phyloP scores from a whole-genome alignment of 1,140 invertebrate genomes.

The Adelges cooleyi region DNA sequence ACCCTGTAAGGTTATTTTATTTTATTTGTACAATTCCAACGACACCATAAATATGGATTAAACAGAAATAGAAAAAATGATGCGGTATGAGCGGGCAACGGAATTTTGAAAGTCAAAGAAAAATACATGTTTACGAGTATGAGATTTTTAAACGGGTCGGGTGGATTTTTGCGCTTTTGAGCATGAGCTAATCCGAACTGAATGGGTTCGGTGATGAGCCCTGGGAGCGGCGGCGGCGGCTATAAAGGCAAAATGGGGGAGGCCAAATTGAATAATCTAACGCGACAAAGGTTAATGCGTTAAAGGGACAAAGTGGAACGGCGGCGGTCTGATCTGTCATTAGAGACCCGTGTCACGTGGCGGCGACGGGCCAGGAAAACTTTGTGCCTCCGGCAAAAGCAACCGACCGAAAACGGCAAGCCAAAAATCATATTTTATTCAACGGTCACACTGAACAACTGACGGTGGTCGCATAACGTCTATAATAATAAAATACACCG shows the following conservation, averaged over 20 bases:
- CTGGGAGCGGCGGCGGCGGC: background rate
- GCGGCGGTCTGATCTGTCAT: conserved; percentile 23
- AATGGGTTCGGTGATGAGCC: conserved; percentile 22
- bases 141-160: too few species aligned
- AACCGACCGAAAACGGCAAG: conserved; percentile 14
- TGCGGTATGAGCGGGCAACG: too few species aligned
- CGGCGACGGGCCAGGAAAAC: conserved; percentile 5
- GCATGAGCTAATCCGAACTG: conserved; percentile 4
- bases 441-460: too few species aligned
- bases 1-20: too few species aligned
- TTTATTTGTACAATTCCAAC: too few species aligned
- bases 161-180: conserved; percentile 6
- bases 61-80: too few species aligned
- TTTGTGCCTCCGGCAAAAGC: conserved; percentile 19
- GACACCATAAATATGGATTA: too few species aligned
- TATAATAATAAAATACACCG: too few species aligned
- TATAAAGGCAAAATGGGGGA: background rate
- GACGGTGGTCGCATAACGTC: too few species aligned
- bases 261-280: conserved; percentile 24
- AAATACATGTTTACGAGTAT: too few species aligned
- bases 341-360: conserved; percentile 27
- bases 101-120: too few species aligned
- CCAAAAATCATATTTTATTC: background rate
- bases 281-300: conserved; percentile 21
- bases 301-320: conserved; percentile 5